Evolutionary conservation across 2,113 vertebrate species (phyloP).

Genomic region (Chloroceryle aenea): DNA sequence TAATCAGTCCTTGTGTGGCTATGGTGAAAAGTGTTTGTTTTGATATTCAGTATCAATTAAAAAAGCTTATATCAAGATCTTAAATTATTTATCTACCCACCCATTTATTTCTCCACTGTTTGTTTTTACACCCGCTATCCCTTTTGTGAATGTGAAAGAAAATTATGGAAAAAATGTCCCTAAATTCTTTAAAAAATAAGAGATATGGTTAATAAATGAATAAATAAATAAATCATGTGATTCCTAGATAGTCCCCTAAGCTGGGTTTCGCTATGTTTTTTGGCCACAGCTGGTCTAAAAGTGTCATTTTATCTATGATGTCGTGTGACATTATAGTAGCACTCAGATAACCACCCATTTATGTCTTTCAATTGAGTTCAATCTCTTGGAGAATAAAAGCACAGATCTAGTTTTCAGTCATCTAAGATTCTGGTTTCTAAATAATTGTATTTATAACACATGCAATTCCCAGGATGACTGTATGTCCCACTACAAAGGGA

Average conservation of each 20-base stretch:
- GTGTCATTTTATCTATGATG: not conserved
- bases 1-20: not conserved
- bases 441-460: not conserved
- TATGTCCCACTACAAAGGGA: not conserved
- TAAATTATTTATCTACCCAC: not conserved
- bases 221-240: no score
- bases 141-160: not conserved
- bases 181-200: not conserved
- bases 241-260: not conserved
- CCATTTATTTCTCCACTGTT: not conserved
- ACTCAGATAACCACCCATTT: not conserved
- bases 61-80: not conserved
- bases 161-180: not conserved
- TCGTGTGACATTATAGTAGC: not conserved
- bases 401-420: not conserved
- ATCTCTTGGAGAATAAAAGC: not conserved
- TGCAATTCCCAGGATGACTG: not conserved
- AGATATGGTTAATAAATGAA: not conserved
- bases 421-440: not conserved
- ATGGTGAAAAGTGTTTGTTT: not conserved
- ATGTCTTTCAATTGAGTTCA: not conserved
- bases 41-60: not conserved
- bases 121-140: not conserved
- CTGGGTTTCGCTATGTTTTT: not conserved
- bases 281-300: not conserved